phyloP scores from a whole-genome alignment of 2,113 vertebrate genomes.

The Nycticryphes semicollaris region DNA sequence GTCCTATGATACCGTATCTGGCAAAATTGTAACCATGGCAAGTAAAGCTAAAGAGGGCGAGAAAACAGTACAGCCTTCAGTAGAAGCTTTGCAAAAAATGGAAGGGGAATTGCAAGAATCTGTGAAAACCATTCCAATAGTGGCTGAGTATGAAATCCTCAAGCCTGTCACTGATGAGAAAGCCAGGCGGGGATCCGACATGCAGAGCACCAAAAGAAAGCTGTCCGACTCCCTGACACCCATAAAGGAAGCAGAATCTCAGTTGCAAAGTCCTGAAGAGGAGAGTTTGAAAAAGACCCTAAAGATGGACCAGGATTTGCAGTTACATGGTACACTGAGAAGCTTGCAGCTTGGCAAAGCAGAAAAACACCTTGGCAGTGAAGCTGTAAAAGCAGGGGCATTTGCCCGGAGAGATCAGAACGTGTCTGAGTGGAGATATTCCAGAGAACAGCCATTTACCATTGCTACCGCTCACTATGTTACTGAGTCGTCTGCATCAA shows the following conservation, averaged over 20 bases:
- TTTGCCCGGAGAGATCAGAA: constrained; percentile 74
- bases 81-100: constrained; percentile 55
- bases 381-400: constrained; percentile 59
- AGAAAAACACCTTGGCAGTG: constrained; percentile 34
- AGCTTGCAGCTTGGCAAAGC: constrained; percentile 3
- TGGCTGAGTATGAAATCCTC: constrained; percentile 81
- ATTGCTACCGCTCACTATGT: constrained; percentile 79
- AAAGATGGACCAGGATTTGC: constrained; percentile 13
- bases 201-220: constrained; percentile 64
- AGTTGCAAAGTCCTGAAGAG: constrained; percentile 72
- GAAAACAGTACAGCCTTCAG: constrained; percentile 38
- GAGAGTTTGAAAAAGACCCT: constrained; percentile 53
- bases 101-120: constrained; percentile 59
- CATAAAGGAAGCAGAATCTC: constrained; percentile 82
- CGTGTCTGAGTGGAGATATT: constrained; percentile 76
- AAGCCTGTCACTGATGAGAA: constrained; percentile 73
- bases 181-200: constrained; percentile 75
- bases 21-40: constrained; percentile 84
- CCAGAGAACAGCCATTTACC: constrained; percentile 76
- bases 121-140: constrained; percentile 67
- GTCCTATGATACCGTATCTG: constrained; percentile 84
- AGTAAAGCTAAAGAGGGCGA: constrained; percentile 73
- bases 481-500: constrained; percentile 78
- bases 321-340: constrained; percentile 21
- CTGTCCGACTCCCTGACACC: constrained; percentile 77